phyloP scores from a whole-genome alignment of 92 coral and sea anemone species.

The Phenganax stokvisi region DNA sequence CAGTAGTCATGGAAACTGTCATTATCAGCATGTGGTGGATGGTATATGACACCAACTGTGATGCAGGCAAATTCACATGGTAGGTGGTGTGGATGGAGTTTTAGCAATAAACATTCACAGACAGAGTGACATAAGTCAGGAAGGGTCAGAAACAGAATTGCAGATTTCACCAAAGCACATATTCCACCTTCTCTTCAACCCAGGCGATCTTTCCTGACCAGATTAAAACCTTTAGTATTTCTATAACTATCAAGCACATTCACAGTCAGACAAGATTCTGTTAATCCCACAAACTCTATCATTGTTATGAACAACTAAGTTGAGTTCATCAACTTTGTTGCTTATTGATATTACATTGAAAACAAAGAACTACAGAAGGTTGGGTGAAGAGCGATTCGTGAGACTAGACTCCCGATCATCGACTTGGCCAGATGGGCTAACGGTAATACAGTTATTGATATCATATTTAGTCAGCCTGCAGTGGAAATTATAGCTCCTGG shows the following conservation, averaged over 20 bases:
- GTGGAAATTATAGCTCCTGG: no score
- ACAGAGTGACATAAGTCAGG: background rate
- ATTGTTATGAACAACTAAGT: background rate
- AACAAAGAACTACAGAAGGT: no score
- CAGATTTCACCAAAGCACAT: background rate
- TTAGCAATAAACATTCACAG: background rate
- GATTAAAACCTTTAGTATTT: no score
- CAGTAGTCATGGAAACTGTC: background rate
- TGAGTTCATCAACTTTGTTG: background rate
- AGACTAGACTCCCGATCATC: no score
- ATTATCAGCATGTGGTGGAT: background rate
- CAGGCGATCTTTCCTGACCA: no score
- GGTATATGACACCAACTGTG: background rate
- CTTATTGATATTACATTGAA: background rate
- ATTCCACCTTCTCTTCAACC: background rate
- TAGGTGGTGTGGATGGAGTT: background rate
- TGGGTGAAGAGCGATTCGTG: no score
- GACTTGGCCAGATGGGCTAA: no score
- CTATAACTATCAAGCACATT: no score
- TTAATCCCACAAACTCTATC: background rate
- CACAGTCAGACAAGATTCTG: no score
- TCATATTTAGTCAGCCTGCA: no score
- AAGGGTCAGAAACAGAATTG: background rate
- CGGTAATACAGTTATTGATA: no score
- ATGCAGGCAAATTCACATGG: background rate